A percentile compares a stretch with the other conserved stretches of the same genome.
Conservation (phyloP, 2,888 invertebrate genomes). For the Lamellibrachia satsuma region DNA sequence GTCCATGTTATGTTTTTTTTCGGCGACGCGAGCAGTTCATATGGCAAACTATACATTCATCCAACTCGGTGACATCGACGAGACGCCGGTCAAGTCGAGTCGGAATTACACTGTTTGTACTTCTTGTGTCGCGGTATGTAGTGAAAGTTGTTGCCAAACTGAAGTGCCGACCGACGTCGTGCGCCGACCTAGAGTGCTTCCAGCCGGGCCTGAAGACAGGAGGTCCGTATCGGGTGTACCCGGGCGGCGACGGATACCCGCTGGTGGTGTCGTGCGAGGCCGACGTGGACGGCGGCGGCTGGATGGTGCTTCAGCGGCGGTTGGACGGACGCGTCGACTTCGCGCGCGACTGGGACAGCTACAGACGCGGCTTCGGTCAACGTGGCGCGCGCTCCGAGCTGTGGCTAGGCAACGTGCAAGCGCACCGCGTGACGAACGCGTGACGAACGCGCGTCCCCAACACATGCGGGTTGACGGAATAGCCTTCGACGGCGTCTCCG, state of each 20-base stretch:
- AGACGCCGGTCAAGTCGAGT: not conserved
- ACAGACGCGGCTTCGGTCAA: constrained; percentile 62
- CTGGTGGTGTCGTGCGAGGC: not conserved
- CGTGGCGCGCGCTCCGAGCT: constrained; percentile 56
- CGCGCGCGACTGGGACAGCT: constrained; percentile 57
- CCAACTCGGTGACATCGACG: not conserved
- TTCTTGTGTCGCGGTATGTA: not conserved
- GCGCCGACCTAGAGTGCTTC: not conserved
- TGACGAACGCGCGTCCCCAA: constrained; percentile 42
- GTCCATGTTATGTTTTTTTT: not conserved
- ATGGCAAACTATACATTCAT: not conserved
- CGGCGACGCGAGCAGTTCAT: not conserved
- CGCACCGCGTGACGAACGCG: constrained; percentile 50
- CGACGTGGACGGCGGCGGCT: constrained; percentile 52
- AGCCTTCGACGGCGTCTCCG: constrained; percentile 62
- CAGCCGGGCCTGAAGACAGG: not conserved
- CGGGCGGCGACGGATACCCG: not conserved
- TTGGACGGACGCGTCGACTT: constrained; percentile 51
- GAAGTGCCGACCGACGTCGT: constrained; percentile 3
- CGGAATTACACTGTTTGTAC: not conserved
- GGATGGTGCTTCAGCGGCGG: constrained; percentile 57
- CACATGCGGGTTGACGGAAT: constrained; percentile 60
- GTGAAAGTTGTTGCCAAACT: not conserved
- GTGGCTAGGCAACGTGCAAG: constrained; percentile 58
- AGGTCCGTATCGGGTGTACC: not conserved